Conservation (phyloP, 2,797 vertebrate genomes). For the Onychomys torridus region DNA sequence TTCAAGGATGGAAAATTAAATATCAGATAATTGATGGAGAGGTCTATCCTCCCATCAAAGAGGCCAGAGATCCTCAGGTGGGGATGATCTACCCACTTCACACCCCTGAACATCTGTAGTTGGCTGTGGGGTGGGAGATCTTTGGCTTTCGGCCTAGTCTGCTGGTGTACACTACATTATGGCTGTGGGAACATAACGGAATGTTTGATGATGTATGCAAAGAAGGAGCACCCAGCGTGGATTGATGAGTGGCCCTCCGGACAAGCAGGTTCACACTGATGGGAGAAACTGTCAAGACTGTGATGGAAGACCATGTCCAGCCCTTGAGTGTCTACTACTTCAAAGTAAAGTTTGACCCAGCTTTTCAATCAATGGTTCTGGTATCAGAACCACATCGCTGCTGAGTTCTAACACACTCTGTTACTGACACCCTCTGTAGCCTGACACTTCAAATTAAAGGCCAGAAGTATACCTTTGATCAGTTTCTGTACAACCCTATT, state of each 20-base stretch:
- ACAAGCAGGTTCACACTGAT: slow-evolving; percentile 95
- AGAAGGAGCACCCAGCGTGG: slow-evolving; percentile 94
- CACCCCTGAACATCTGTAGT: slow-evolving; percentile 90
- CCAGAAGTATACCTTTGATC: slow-evolving; percentile 93
- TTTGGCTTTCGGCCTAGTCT: slow-evolving; percentile 97
- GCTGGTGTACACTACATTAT: slow-evolving; percentile 97
- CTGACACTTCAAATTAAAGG: slow-evolving; percentile 92
- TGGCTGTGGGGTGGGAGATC: slow-evolving; percentile 96
- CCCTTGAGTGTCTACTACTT: slow-evolving; percentile 96
- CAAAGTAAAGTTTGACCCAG: slow-evolving; percentile 97
- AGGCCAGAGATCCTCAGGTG: slow-evolving; percentile 91
- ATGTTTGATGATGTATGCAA: slow-evolving; percentile 94
- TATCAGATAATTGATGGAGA: slow-evolving; percentile 95
- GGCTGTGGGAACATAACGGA: slow-evolving; percentile 96
- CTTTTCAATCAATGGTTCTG: slow-evolving; percentile 96
- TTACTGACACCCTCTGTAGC: slow-evolving; percentile 98
- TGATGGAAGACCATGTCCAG: slow-evolving; percentile 98
- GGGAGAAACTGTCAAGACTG: slow-evolving; percentile 99
- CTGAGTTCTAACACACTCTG: slow-evolving; percentile 97
- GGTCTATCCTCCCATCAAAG: slow-evolving; percentile 92
- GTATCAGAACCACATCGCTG: slow-evolving; percentile 97
- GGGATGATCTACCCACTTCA: slow-evolving; percentile 96
- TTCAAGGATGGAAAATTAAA: slow-evolving; percentile 95
- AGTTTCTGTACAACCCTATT: slow-evolving; percentile 96
- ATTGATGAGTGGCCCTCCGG: slow-evolving; percentile 96